phyloP scores from a whole-genome alignment of 2,113 vertebrate species.

The Sturnus vulgaris region DNA sequence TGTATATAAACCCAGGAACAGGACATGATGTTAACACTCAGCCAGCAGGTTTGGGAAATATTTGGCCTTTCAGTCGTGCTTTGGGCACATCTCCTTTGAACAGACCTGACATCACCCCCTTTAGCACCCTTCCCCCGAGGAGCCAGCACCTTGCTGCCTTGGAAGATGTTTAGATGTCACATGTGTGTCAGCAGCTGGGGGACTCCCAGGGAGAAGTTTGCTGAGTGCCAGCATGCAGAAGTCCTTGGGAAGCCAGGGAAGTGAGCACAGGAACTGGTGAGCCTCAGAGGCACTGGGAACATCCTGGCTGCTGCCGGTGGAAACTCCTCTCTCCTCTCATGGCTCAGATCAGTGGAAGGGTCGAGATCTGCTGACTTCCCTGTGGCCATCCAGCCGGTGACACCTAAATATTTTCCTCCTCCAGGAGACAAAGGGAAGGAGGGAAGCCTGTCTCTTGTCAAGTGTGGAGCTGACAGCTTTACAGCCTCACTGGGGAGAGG shows the following conservation, averaged over 20 bases:
- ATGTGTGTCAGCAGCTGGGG: not conserved
- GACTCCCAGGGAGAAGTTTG: not conserved
- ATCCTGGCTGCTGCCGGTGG: not conserved
- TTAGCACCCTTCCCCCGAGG: not conserved
- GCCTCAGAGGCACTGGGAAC: not conserved
- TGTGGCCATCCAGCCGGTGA: not conserved
- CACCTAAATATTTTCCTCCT: slow-evolving; percentile 31
- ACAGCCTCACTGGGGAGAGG: slow-evolving; percentile 60
- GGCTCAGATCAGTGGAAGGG: not conserved
- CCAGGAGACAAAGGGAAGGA: slow-evolving; percentile 54
- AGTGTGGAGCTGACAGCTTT: slow-evolving; percentile 71
- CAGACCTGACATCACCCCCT: not conserved
- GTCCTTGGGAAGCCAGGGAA: not conserved
- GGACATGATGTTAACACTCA: not conserved
- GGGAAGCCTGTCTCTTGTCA: slow-evolving; percentile 67
- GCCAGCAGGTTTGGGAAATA: not conserved
- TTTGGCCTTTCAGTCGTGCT: not conserved
- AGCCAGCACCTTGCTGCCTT: not conserved
- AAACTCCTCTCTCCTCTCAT: not conserved
- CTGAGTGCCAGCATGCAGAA: not conserved
- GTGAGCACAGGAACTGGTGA: not conserved
- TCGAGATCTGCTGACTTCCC: not conserved
- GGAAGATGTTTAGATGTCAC: not conserved
- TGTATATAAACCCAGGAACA: not conserved
- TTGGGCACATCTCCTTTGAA: not conserved